Percentiles rank a stretch among this genome's conserved stretches.
Conservation (phyloP, 1,140 invertebrate genomes). For the Papilio glaucus region DNA sequence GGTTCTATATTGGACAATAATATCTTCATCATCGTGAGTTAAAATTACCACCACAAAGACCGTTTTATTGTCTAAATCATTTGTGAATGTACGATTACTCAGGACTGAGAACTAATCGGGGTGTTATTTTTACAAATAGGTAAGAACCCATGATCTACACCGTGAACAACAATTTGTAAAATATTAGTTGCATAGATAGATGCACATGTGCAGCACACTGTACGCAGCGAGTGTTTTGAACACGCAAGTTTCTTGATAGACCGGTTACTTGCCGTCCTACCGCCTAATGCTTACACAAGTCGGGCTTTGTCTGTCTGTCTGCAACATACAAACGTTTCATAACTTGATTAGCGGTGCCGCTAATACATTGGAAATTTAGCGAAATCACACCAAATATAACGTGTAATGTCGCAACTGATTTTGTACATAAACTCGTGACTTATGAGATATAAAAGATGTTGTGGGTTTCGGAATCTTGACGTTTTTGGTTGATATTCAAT, state of each 20-base stretch:
- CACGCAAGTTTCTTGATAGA: neutral
- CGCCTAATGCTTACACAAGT: neutral
- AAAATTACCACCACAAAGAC: too few species aligned
- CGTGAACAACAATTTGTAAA: neutral
- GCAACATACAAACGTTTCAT: constrained; percentile 38
- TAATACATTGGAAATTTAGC: constrained; percentile 41
- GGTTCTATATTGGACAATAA: too few species aligned
- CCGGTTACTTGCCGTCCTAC: neutral
- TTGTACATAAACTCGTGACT: neutral
- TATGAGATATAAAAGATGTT: too few species aligned
- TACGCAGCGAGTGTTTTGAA: neutral
- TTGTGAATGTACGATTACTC: too few species aligned
- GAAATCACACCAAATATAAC: constrained; percentile 40
- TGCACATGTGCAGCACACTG: neutral
- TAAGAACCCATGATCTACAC: neutral
- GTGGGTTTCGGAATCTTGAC: neutral
- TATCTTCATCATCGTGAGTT: too few species aligned
- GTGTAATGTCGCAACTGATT: neutral
- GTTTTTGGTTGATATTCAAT: neutral
- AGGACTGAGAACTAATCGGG: too few species aligned
- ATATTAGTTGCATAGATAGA: neutral
- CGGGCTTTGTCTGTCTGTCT: neutral
- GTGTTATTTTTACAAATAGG: neutral
- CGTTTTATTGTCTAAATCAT: too few species aligned
- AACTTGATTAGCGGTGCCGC: constrained; percentile 41